Percentiles rank a stretch among this genome's conserved stretches.
phyloP scores from a whole-genome alignment of 2,113 vertebrate genomes.

The Apodemus sylvaticus region DNA sequence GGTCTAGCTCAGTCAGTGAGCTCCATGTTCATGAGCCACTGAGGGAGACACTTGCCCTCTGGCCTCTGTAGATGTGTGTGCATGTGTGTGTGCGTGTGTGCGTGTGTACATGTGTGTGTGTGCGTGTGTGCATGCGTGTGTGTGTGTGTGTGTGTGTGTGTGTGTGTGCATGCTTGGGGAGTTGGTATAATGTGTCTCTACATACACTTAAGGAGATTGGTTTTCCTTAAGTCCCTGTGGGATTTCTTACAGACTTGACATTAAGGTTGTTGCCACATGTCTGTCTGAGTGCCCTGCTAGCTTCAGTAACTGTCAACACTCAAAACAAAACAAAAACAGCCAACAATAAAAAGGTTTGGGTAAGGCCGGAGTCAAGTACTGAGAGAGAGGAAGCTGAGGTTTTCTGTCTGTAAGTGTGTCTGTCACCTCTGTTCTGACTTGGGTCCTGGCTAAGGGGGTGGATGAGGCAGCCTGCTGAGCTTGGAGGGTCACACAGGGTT shows the following conservation, averaged over 20 bases:
- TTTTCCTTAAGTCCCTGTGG: background rate
- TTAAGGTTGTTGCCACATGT: constrained; percentile 15
- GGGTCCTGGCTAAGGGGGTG: background rate
- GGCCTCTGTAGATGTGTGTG: too few relatives aligned
- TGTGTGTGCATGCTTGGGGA: background rate
- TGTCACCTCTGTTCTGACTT: background rate
- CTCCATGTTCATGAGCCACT: background rate
- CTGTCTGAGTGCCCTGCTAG: constrained; percentile 15
- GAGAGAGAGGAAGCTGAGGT: background rate
- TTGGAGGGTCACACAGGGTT: too few relatives aligned
- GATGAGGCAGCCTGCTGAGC: background rate
- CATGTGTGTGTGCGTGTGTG: background rate
- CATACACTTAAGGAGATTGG: background rate
- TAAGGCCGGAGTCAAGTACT: background rate
- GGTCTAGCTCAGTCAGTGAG: background rate
- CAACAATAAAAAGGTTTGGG: background rate
- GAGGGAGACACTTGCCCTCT: background rate
- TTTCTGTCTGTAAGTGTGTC: background rate
- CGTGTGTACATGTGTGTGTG: background rate
- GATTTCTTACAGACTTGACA: background rate
- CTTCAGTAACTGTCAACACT: constrained; percentile 15
- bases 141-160: too few relatives aligned
- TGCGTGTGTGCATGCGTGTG: background rate
- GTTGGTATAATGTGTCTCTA: background rate
- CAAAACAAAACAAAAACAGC: background rate